Conservation (phyloP, 64 coral and sea anemone species). For the Actinia tenebrosa region DNA sequence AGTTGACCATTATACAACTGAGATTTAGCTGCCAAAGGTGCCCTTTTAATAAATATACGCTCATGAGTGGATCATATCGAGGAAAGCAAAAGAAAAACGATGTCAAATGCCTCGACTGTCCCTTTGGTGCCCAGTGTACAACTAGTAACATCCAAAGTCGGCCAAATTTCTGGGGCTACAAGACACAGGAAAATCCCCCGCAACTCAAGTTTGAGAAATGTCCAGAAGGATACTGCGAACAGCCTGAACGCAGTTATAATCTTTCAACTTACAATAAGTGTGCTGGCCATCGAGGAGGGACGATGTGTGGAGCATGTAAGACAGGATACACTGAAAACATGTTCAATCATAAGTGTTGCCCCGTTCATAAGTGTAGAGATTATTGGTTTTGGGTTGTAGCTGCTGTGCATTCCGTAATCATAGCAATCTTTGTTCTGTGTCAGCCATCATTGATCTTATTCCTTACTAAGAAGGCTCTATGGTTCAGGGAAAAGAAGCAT, state of each 20-base stretch:
- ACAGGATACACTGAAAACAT: constrained; percentile 18
- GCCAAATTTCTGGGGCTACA: constrained; percentile 64
- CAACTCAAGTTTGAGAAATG: constrained; percentile 44
- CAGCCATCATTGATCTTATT: neutral
- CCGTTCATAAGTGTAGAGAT: constrained; percentile 3
- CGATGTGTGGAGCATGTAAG: constrained; percentile 30
- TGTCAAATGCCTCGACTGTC: constrained; percentile 46
- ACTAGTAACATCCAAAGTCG: constrained; percentile 28
- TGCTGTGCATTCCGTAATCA: neutral
- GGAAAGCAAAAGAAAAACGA: too few relatives aligned
- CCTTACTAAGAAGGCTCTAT: neutral
- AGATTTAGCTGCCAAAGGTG: constrained; percentile 32
- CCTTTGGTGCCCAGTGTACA: constrained; percentile 56
- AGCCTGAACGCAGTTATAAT: neutral
- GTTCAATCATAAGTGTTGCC: constrained; percentile 17
- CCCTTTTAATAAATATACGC: constrained; percentile 38
- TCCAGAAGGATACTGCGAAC: constrained; percentile 48
- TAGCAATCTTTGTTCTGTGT: constrained; percentile 13
- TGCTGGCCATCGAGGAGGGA: constrained; percentile 41
- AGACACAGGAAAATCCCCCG: neutral
- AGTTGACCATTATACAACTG: constrained; percentile 27
- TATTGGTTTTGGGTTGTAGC: constrained; percentile 32
- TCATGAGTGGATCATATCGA: constrained; percentile 29
- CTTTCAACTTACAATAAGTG: constrained; percentile 50
- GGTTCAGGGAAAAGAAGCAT: constrained; percentile 7